phyloP scores from a whole-genome alignment of 2,888 invertebrate genomes.

The Drosophila anomelani region DNA sequence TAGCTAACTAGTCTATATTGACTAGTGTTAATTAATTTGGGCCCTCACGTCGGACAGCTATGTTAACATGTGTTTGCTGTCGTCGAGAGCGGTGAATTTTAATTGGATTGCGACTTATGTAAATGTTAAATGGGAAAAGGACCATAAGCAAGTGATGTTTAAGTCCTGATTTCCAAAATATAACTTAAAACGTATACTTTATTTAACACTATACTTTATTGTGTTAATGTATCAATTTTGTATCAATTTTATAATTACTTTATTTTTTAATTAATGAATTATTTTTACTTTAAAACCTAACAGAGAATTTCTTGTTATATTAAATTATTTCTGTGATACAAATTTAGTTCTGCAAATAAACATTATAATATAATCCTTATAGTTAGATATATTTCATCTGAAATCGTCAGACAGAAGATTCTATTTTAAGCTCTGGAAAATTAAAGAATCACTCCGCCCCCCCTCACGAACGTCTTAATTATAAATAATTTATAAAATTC shows the following conservation, averaged over 20 bases:
- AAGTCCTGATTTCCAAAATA: not conserved
- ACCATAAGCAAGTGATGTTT: not conserved
- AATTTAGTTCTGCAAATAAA: too few species aligned
- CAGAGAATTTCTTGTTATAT: too few species aligned
- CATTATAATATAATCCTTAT: not conserved
- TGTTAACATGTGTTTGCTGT: constrained; percentile 42
- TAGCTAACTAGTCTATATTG: constrained; percentile 44
- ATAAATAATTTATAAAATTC: constrained; percentile 11
- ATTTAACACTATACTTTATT: not conserved
- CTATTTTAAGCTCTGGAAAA: not conserved
- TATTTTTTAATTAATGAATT: too few species aligned
- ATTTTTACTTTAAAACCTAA: too few species aligned
- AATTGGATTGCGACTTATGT: constrained; percentile 24
- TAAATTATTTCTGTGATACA: not conserved
- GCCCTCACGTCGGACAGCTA: constrained; percentile 12
- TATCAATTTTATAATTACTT: too few species aligned
- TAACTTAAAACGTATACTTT: not conserved
- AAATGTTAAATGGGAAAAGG: not conserved
- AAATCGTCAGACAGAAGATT: not conserved
- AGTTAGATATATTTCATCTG: not conserved
- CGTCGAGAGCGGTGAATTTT: constrained; percentile 20
- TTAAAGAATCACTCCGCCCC: not conserved
- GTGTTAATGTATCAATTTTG: too few species aligned
- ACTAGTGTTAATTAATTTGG: constrained; percentile 58
- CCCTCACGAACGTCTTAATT: constrained; percentile 9